Percentiles rank a stretch among this genome's conserved stretches.
These are phyloP conservation scores for Engystomops pustulosus DNA, from an alignment of 2,113 vertebrate species.

Conservation along the genomic window DNA sequence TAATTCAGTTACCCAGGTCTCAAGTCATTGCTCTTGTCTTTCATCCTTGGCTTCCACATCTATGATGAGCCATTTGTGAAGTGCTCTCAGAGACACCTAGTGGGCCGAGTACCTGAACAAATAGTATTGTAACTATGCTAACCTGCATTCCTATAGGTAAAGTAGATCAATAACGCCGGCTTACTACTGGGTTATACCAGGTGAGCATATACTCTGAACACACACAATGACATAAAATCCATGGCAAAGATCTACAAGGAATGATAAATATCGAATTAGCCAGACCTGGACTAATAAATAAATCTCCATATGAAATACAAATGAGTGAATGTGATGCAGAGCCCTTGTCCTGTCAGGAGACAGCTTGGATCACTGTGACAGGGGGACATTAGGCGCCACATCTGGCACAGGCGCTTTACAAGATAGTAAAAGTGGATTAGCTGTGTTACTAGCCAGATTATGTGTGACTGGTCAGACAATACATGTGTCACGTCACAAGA, in stretches of 20 bases:
- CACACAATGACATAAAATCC: neutral
- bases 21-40: conserved; percentile 29
- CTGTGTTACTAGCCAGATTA: conserved; percentile 41
- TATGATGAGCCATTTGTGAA: neutral
- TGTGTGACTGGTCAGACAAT: conserved; percentile 7
- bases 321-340: conserved; percentile 38
- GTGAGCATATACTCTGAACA: neutral
- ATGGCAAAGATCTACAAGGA: neutral
- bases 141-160: neutral
- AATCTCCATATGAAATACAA: conserved; percentile 25
- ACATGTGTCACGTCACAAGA: neutral
- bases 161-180: neutral
- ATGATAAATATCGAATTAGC: conserved; percentile 22
- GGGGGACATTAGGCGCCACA: neutral
- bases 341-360: conserved; percentile 43
- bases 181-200: neutral
- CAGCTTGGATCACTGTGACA: conserved; percentile 43
- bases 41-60: conserved; percentile 29
- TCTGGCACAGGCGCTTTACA: conserved; percentile 30
- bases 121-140: neutral
- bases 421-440: conserved; percentile 19
- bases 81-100: conserved; percentile 23
- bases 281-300: conserved; percentile 28
- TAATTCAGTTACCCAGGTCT: conserved; percentile 21
- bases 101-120: neutral